phyloP scores from a whole-genome alignment of 2,888 invertebrate genomes.

The Priocnemis perturbator region DNA sequence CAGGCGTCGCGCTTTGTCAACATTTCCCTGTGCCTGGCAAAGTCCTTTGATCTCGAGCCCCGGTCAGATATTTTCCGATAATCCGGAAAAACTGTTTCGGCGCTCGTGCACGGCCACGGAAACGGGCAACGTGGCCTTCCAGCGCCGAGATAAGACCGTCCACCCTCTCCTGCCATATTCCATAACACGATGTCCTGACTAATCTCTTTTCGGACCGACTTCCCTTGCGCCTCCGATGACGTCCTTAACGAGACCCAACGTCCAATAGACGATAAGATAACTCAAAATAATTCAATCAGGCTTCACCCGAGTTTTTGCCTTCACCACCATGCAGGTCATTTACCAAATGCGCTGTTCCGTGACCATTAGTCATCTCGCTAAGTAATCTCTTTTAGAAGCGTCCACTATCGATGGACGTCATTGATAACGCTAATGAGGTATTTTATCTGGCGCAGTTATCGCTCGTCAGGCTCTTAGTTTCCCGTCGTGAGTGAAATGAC shows the following conservation, averaged over 20 bases:
- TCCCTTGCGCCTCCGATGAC: conserved; percentile 4
- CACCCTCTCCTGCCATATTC: conserved; percentile 18
- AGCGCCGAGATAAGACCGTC: conserved; percentile 28
- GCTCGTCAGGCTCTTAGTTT: too few relatives aligned
- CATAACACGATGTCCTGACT: conserved; percentile 30
- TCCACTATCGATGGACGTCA: too few relatives aligned
- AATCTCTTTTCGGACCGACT: conserved; percentile 17
- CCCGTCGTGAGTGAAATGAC: too few relatives aligned
- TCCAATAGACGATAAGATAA: background rate
- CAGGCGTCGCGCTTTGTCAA: background rate
- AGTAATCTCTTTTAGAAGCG: too few relatives aligned
- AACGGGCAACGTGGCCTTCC: background rate
- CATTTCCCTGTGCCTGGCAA: too few relatives aligned
- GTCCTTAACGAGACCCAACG: conserved; percentile 22
- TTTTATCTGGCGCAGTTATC: too few relatives aligned
- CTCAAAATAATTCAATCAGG: background rate
- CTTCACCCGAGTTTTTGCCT: background rate
- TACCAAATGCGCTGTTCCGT: too few relatives aligned
- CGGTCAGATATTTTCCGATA: conserved; percentile 20
- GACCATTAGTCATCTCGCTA: too few relatives aligned
- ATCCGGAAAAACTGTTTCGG: conserved; percentile 30
- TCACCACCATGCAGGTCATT: background rate
- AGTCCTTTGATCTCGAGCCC: conserved; percentile 18
- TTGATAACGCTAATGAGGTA: too few relatives aligned
- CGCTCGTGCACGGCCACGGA: conserved; percentile 17